Base-by-base conservation (phyloP, 2,797 vertebrate genomes). In the Microchirus variegatus region DNA sequence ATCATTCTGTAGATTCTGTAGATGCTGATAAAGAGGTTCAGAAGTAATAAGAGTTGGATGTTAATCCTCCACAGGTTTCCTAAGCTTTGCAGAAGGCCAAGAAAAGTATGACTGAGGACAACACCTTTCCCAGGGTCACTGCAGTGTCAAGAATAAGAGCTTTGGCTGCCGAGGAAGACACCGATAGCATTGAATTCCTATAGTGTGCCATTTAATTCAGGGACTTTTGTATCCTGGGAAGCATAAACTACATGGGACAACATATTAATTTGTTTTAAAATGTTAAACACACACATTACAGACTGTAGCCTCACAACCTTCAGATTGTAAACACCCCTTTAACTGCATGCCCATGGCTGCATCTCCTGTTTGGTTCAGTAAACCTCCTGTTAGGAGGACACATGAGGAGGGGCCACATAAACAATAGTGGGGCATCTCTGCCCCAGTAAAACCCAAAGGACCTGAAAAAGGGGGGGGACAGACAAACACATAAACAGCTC, bases 321-420 rank as follows among this genome's bases (percentile, higher is more conserved):
- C n/a, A n/a, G n/a, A 22, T 22, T 22, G 22, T 22, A 22, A 22
- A 16, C 14, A 16, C 15, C 43, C 43, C 13, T 7, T 59, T 22
- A 15, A 31, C n/a, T n/a, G n/a, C n/a, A n/a, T 37, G 9, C 26
- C 4, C 5, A 1, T 31, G 11, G 43, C 13, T 55, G 67, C 22
- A 45, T 55, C 36, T 52, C 36, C 45, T 42, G 45, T 59, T 67
- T 67, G 69, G 48, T 69, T 51, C 67, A 67, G 22, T 80, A 51
- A 63, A 51, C 63, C 38, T 41, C 41, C 37, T 47, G 44, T 57
- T 56, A 31, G 52, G 17, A n/a, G n/a, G 41, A 10, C 36, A 16
- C 55, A 60, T 51, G 70, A 86, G 91, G 89, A 89, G 90, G 90
- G 80, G 83, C 82, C 61, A 82, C 42, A 38, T 11, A 50, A 81